Evolutionary conservation across 2,113 vertebrate genomes (phyloP), one percentile per base, ranked within the genome.

Genomic region (Prinia subflava): DNA sequence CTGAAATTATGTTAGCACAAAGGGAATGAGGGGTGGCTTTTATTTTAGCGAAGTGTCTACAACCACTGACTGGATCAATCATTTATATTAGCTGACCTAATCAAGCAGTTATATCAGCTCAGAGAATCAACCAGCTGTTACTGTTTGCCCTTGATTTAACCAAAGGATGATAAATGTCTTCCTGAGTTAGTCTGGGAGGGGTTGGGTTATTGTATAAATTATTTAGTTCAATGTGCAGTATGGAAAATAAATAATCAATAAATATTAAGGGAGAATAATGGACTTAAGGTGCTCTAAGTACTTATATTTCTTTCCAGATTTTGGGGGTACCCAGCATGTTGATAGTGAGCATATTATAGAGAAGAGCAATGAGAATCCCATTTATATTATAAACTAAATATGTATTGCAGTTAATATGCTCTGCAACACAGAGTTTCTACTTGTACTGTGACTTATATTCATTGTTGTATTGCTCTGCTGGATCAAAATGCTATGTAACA

Each of bases 21-120:
- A 69, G 4, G 7, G 20, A 64, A 83, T 0, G 3, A 6, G 5
- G 0, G 4, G 1, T 52, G 8, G 7, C 4, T 83, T 84, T 94
- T 59, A n/a, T 59, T 83, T 94, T 60, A 63, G 16, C 9, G 20
- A 33, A 78, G 37, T 63, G 19, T 4, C 11, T 64, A 18, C 35
- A 63, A 9, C 4, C 31, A 19, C 17, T 75, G 11, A 42, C 20
- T 50, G 35, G 20, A 81, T 67, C 31, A 87, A 44, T 27, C 2
- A 1, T 10, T 30, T 69, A 3, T 47, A 44, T 68, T 67, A 77
- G 7, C 19, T 63, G 55, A 62, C 17, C 11, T 60, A 41, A 90
- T 64, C 17, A 71, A 74, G 30, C 10, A 53, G 13, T 37, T 90
- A 3, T 20, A 41, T 41, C 37, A 83, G 33, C 13, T 67, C 20